Percentiles rank a stretch among this genome's conserved stretches.
Evolutionary conservation across 2,113 vertebrate species (phyloP).

Genomic region (Mustela nigripes): DNA sequence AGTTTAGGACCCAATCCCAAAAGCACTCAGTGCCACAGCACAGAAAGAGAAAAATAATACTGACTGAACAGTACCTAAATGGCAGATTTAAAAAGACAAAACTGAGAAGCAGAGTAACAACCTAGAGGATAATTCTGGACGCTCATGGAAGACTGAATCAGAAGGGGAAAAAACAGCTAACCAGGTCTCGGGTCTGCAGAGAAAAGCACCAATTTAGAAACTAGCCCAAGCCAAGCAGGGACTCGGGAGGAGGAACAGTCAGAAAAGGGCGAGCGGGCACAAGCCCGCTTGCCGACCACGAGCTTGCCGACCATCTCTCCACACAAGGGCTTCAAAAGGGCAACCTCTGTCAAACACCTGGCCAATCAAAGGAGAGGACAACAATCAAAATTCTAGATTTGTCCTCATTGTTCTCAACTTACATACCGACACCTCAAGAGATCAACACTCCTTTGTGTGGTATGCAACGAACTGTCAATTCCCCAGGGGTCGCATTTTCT

Average conservation of each 20-base stretch:
- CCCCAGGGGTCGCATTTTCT: conserved; percentile 50
- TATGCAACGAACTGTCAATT: neutral
- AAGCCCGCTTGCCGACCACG: neutral
- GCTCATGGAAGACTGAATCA: neutral
- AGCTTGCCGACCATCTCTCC: neutral
- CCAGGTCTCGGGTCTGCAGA: neutral
- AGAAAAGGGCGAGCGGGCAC: neutral
- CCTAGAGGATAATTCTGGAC: neutral
- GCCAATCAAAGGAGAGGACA: neutral
- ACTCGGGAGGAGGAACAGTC: neutral
- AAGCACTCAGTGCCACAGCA: neutral
- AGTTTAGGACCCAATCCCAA: neutral
- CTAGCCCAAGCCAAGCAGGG: neutral
- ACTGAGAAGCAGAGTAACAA: neutral
- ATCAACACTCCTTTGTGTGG: neutral
- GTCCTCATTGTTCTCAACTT: neutral
- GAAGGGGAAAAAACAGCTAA: neutral
- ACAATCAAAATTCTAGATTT: neutral
- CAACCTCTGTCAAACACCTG: neutral
- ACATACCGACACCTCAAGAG: conserved; percentile 4
- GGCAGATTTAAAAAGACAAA: neutral
- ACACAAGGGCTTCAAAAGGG: neutral
- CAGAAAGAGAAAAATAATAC: neutral
- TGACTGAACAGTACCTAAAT: neutral
- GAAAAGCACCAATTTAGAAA: neutral